Conservation (phyloP, 2,797 vertebrate species). For the Syngnathus rostellatus region DNA sequence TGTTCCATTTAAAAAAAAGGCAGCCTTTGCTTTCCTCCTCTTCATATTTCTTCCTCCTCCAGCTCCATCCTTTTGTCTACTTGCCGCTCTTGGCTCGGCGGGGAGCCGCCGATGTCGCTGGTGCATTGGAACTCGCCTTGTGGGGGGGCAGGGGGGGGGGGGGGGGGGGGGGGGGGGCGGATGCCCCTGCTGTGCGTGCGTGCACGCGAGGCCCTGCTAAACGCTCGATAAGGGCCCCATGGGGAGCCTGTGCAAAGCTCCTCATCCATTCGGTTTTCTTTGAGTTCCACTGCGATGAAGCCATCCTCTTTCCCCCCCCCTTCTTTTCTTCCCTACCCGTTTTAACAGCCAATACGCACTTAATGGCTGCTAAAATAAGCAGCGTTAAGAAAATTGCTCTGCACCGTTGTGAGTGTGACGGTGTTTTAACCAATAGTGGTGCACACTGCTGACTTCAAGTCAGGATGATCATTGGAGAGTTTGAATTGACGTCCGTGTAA, state of each 20-base stretch:
- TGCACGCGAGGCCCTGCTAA: conserved; percentile 10
- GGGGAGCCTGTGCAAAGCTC: conserved; percentile 28
- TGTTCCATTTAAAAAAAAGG: conserved; percentile 43
- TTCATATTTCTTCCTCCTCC: conserved; percentile 32
- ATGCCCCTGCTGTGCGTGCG: conserved; percentile 43
- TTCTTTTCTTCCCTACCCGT: conserved; percentile 44
- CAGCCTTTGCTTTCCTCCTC: conserved; percentile 9
- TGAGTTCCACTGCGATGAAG: conserved; percentile 46
- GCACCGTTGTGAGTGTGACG: neutral
- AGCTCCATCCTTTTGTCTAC: conserved; percentile 39
- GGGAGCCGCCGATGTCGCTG: conserved; percentile 53
- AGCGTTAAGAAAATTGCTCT: neutral
- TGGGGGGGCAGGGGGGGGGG: conserved; percentile 53
- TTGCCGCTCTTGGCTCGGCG: conserved; percentile 48
- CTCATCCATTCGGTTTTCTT: conserved; percentile 47
- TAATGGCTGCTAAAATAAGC: neutral
- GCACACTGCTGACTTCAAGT: too few species aligned
- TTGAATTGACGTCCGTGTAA: too few species aligned
- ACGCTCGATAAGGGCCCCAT: conserved; percentile 33
- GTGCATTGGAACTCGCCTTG: conserved; percentile 49
- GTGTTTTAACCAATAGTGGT: neutral
- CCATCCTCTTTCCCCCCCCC: conserved; percentile 51
- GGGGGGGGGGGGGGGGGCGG: conserved; percentile 47
- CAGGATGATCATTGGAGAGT: too few species aligned
- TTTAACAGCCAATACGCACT: neutral